These are phyloP conservation scores for Heptascelio sp. DNA, from an alignment of 2,888 invertebrate genomes.

Conservation along the genomic window DNA sequence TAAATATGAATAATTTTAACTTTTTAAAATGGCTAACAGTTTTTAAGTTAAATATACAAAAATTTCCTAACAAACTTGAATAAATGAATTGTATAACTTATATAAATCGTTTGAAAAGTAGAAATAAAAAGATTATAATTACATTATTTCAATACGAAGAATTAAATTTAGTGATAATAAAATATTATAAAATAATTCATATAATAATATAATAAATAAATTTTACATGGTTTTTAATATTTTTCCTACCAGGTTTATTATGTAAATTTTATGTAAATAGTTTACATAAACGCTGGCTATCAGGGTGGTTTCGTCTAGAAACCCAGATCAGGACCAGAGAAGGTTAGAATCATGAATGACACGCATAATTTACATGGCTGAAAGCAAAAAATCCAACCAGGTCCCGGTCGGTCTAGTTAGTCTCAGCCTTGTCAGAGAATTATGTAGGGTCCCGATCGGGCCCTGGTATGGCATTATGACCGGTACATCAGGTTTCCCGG, in stretches of 20 bases:
- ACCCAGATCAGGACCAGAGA: too few species aligned
- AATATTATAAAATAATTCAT: neutral
- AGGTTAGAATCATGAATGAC: too few species aligned
- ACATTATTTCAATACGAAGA: neutral
- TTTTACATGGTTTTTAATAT: neutral
- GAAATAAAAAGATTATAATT: neutral
- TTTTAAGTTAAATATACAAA: neutral
- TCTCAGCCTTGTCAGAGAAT: too few species aligned
- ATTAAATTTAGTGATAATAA: neutral
- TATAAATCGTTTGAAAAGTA: neutral
- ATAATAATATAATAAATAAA: neutral
- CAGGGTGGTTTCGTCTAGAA: too few species aligned
- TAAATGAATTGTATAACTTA: neutral
- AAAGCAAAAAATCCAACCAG: too few species aligned
- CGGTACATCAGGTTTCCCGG: too few species aligned
- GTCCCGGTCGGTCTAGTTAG: too few species aligned
- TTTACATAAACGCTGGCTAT: neutral
- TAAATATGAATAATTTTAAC: neutral
- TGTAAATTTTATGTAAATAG: neutral
- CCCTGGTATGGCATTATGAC: too few species aligned
- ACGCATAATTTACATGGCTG: too few species aligned
- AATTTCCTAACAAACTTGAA: neutral
- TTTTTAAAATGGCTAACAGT: neutral
- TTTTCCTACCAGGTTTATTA: neutral
- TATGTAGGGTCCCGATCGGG: too few species aligned